phyloP scores from a whole-genome alignment of 2,888 invertebrate species.

The Ernsta delagoae region DNA sequence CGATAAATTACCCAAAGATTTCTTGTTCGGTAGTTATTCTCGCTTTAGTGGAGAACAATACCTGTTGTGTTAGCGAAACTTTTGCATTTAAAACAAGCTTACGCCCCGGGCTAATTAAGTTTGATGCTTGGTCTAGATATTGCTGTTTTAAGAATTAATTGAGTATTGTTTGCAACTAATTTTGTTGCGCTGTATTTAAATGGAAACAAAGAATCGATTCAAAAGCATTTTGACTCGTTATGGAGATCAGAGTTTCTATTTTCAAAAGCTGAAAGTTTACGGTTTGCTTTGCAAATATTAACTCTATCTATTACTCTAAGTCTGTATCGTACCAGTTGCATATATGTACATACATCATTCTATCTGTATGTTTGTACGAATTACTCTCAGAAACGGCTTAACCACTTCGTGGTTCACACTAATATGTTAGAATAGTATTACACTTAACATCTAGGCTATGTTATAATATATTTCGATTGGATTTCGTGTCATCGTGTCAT shows the following conservation, averaged over 20 bases:
- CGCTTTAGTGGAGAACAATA: conserved; percentile 16
- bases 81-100: conserved; percentile 17
- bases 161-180: conserved; percentile 6
- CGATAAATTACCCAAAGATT: conserved; percentile 4
- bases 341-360: no score
- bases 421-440: no score
- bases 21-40: conserved; percentile 1
- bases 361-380: no score
- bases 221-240: not conserved
- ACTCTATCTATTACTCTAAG: not conserved
- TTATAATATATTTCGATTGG: no score
- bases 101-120: conserved; percentile 13
- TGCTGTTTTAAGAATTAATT: conserved; percentile 15
- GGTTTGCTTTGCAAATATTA: not conserved
- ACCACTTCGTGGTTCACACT: no score
- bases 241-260: not conserved
- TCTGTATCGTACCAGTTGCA: no score
- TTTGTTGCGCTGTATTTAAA: not conserved
- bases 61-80: conserved; percentile 6
- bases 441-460: no score
- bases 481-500: no score
- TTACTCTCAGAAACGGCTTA: no score
- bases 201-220: not conserved
- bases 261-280: not conserved
- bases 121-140: conserved; percentile 17